A percentile compares a stretch with the other conserved stretches of the same genome.
Evolutionary conservation across 2,888 invertebrate species (phyloP).

Genomic region (Liopterus haemorrhoidalis): DNA sequence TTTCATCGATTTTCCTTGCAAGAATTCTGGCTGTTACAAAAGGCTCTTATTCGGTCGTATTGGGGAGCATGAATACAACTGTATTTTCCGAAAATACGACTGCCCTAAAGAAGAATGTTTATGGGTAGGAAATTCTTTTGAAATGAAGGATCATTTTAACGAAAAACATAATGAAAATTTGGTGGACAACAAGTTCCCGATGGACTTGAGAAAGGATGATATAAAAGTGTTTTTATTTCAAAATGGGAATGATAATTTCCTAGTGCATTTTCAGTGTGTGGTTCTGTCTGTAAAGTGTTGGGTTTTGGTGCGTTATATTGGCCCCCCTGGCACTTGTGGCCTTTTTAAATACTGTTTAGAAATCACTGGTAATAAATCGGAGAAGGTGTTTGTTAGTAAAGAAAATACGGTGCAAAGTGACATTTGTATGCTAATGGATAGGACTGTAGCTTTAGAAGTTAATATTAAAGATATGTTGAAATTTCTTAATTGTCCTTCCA

Average conservation of each 20-base stretch:
- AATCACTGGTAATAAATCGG: constrained; percentile 11
- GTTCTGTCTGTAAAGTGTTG: constrained; percentile 12
- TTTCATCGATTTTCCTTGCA: constrained; percentile 17
- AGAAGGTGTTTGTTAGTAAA: constrained; percentile 8
- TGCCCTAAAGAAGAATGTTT: constrained; percentile 11
- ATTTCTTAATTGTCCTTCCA: constrained; percentile 11
- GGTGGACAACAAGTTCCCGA: constrained; percentile 7
- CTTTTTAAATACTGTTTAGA: constrained; percentile 14
- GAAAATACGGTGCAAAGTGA: constrained; percentile 17
- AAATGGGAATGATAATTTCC: constrained; percentile 8
- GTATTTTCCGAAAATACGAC: constrained; percentile 15
- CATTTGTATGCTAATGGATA: constrained; percentile 16
- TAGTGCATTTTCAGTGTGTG: constrained; percentile 15
- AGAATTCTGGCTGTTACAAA: constrained; percentile 13
- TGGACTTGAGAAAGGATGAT: constrained; percentile 10
- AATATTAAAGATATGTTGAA: constrained; percentile 15
- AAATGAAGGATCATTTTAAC: constrained; percentile 12
- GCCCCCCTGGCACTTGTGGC: constrained; percentile 1
- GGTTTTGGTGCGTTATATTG: constrained; percentile 16
- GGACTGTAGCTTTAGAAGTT: constrained; percentile 15
- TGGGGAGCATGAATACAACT: constrained; percentile 11
- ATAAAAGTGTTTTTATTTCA: constrained; percentile 6
- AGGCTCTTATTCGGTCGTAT: constrained; percentile 10
- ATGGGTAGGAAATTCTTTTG: constrained; percentile 11
- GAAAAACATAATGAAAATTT: constrained; percentile 8